Conservation (phyloP, 2,797 vertebrate genomes). For the Argyrosomus regius region DNA sequence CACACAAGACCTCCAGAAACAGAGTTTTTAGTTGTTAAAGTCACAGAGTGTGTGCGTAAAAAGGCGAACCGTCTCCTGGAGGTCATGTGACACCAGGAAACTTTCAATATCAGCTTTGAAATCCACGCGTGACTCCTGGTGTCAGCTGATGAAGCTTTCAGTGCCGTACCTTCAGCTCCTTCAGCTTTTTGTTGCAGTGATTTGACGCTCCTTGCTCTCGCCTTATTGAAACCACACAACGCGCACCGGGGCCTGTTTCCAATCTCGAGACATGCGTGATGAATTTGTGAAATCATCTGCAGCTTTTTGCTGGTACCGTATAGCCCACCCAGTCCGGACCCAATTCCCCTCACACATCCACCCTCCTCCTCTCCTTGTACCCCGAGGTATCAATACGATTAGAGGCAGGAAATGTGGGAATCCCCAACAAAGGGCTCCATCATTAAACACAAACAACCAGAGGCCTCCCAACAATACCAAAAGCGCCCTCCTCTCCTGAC, state of each 20-base stretch:
- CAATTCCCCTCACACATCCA: conserved; percentile 28
- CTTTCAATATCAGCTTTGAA: conserved; percentile 9
- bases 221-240: conserved; percentile 79
- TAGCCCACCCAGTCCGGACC: conserved; percentile 84
- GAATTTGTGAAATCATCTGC: conserved; percentile 86
- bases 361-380: conserved; percentile 25
- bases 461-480: conserved; percentile 75
- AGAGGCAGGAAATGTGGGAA: conserved; percentile 86
- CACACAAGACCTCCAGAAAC: conserved; percentile 49
- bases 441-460: conserved; percentile 84
- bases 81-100: conserved; percentile 36
- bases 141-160: conserved; percentile 3
- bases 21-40: conserved; percentile 41
- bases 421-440: conserved; percentile 82
- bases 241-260: conserved; percentile 80
- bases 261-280: conserved; percentile 86
- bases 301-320: conserved; percentile 79
- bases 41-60: conserved; percentile 12
- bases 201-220: conserved; percentile 58
- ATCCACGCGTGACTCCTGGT: conserved; percentile 4
- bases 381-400: conserved; percentile 82
- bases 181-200: conserved; percentile 10
- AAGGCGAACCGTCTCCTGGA: background rate
- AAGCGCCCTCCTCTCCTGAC: conserved; percentile 57
- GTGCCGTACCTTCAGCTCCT: conserved; percentile 41